A percentile compares a stretch with the other conserved stretches of the same genome.
phyloP scores from a whole-genome alignment of 2,113 vertebrate genomes.

The Myrmecobius fasciatus region DNA sequence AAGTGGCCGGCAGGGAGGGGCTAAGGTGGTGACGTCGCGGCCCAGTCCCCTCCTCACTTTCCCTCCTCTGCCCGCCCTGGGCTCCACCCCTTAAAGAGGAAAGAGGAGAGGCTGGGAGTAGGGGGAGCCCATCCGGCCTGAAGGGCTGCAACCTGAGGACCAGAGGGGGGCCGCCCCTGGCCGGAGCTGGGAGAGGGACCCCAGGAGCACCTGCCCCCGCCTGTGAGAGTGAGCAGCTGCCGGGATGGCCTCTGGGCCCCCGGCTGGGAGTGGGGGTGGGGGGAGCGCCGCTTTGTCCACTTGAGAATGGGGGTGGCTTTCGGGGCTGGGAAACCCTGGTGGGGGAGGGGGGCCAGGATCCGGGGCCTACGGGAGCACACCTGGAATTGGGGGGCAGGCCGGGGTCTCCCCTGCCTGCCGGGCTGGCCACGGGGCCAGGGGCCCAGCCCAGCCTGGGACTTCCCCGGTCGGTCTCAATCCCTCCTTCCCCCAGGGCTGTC shows the following conservation, averaged over 20 bases:
- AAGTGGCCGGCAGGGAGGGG: neutral
- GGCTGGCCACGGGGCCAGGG: neutral
- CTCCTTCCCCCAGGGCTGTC: neutral
- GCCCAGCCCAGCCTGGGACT: neutral
- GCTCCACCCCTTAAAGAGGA: constrained; percentile 76
- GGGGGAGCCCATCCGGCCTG: neutral
- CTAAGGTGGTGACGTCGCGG: neutral
- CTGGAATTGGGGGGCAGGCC: neutral
- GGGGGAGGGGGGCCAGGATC: too few relatives aligned
- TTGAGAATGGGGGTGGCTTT: neutral
- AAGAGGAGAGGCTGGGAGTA: neutral
- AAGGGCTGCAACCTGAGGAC: constrained; percentile 44
- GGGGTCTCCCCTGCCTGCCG: neutral
- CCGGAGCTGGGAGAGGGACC: neutral
- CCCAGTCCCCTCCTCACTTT: neutral
- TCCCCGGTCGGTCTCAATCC: neutral
- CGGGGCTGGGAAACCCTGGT: too few relatives aligned
- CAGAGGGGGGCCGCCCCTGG: too few relatives aligned
- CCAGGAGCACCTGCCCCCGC: neutral
- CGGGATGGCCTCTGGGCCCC: too few relatives aligned
- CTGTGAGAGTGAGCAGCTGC: neutral
- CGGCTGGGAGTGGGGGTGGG: neutral
- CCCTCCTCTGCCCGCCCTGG: neutral
- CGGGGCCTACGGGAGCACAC: too few relatives aligned
- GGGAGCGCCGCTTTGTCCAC: neutral